phyloP scores from a whole-genome alignment of 2,888 invertebrate species.

The Baccha elongata region DNA sequence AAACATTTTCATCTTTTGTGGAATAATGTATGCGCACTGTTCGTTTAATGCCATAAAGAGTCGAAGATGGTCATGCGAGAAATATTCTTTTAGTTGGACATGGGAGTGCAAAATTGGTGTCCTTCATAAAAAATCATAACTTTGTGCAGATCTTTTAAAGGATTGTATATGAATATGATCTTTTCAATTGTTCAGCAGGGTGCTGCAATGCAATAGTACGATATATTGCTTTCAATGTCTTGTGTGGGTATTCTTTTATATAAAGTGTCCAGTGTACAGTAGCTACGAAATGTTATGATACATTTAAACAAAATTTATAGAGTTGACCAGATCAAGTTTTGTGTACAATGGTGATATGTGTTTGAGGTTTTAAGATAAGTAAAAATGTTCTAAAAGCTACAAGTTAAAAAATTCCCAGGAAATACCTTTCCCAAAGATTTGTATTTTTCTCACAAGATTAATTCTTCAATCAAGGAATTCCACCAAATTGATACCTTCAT shows the following conservation, averaged over 20 bases:
- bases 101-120: slow-evolving; percentile 61
- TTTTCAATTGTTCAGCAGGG: slow-evolving; percentile 66
- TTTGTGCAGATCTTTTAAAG: slow-evolving; percentile 51
- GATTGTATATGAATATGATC: slow-evolving; percentile 31
- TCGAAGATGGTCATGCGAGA: slow-evolving; percentile 9
- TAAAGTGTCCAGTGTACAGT: slow-evolving; percentile 29
- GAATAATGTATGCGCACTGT: slow-evolving; percentile 6
- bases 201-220: slow-evolving; percentile 9
- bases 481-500: too few relatives aligned
- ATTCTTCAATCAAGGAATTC: too few relatives aligned
- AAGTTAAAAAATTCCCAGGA: too few relatives aligned
- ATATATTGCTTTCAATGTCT: slow-evolving; percentile 4
- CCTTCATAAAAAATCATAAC: slow-evolving; percentile 69
- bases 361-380: too few relatives aligned
- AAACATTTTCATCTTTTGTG: slow-evolving; percentile 56
- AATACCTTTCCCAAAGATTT: too few relatives aligned
- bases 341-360: too few relatives aligned
- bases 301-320: too few relatives aligned
- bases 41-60: slow-evolving; percentile 10
- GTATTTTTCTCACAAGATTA: too few relatives aligned
- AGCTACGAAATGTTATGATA: neutral
- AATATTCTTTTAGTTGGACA: slow-evolving; percentile 12
- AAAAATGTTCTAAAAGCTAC: too few relatives aligned
- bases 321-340: too few relatives aligned
- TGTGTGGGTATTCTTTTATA: slow-evolving; percentile 2